Evolutionary conservation across 2,797 vertebrate genomes (phyloP).

Genomic region (Hippocampus kuda): DNA sequence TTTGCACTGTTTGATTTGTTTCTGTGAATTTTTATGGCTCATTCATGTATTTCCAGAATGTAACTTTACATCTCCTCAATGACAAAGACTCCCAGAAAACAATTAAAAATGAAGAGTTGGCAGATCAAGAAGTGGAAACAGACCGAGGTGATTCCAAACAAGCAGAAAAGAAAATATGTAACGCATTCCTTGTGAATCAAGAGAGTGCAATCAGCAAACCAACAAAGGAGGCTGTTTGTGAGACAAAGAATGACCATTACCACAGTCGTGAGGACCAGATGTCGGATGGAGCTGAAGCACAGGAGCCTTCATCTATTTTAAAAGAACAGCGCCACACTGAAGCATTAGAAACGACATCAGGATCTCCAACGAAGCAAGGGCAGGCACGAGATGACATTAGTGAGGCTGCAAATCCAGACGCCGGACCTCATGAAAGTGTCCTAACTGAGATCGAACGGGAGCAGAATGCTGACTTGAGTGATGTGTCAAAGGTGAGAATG

Average conservation of each 20-base stretch:
- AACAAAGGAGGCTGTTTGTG: neutral
- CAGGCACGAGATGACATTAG: neutral
- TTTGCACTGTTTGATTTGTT: neutral
- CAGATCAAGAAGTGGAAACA: constrained; percentile 23
- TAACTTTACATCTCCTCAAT: constrained; percentile 66
- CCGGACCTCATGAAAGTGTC: constrained; percentile 1
- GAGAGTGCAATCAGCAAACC: neutral
- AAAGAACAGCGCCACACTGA: constrained; percentile 2
- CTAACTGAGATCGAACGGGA: constrained; percentile 7
- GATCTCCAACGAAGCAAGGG: constrained; percentile 1
- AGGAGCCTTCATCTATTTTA: neutral
- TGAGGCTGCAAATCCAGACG: neutral
- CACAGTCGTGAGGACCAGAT: neutral
- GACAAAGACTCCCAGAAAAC: constrained; percentile 18
- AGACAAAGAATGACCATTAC: neutral
- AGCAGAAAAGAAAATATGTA: neutral
- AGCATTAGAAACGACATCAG: neutral
- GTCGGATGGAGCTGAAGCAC: neutral
- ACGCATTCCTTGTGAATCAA: neutral
- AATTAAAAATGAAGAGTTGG: constrained; percentile 23
- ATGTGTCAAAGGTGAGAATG: constrained; percentile 4
- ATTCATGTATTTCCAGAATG: constrained; percentile 45
- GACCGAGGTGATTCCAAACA: constrained; percentile 17
- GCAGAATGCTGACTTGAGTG: neutral
- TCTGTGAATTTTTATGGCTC: neutral